These are phyloP conservation scores for Oasisia sp. DNA, from an alignment of 2,888 invertebrate genomes.

Conservation along the genomic window DNA sequence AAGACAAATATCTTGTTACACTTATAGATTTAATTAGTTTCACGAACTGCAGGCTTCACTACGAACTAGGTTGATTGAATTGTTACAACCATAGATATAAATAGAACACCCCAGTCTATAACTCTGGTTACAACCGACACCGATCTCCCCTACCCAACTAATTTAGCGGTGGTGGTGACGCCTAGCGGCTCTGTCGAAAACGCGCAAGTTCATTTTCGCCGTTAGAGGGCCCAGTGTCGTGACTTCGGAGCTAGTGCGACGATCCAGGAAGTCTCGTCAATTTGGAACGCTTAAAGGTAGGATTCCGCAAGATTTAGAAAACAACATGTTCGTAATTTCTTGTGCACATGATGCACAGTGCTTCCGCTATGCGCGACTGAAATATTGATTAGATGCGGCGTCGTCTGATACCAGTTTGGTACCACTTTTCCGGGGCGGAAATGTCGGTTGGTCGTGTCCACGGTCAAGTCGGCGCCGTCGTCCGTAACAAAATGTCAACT, in stretches of 20 bases:
- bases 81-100: too few species aligned
- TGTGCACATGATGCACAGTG: neutral
- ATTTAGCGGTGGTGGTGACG: neutral
- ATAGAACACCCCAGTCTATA: too few species aligned
- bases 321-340: neutral
- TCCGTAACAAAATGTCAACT: constrained; percentile 17
- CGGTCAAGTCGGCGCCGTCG: constrained; percentile 11
- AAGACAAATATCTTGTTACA: too few species aligned
- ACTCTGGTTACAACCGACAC: too few species aligned
- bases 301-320: neutral
- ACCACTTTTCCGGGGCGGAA: neutral
- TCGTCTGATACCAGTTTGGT: neutral
- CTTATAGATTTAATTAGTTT: too few species aligned
- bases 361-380: neutral
- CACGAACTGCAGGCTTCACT: too few species aligned
- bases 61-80: too few species aligned
- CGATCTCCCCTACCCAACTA: neutral
- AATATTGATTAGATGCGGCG: neutral
- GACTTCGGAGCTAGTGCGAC: constrained; percentile 12
- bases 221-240: neutral
- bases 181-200: neutral
- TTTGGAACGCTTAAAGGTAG: constrained; percentile 10
- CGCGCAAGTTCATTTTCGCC: neutral
- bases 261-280: neutral
- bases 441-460: neutral